Evolutionary conservation across 2,113 vertebrate genomes (phyloP), one percentile per base, ranked within the genome.

Genomic region (Cnemophilus loriae): DNA sequence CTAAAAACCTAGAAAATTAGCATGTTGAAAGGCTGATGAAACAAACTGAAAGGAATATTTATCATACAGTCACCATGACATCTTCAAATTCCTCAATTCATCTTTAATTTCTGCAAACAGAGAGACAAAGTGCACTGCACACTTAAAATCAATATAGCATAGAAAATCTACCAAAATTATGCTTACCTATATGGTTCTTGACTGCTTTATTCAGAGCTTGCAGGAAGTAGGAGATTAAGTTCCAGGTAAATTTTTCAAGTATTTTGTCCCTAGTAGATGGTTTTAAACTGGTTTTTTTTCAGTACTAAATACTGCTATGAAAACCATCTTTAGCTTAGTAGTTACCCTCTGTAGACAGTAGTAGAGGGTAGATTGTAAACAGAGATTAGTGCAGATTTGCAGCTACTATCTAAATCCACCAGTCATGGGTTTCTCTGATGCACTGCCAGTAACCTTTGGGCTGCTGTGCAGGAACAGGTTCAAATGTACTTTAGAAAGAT

Each of bases 311-410:
- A 9, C 18, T 61, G 47, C 26, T 35, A 32, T 46, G 67, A 67
- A 73, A 89, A 49, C 16, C 64, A 33, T 39, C 19, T 65, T 78
- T 73, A 87, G 28, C 30, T 63, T 39, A 8, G 17, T 15, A 37
- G 32, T 33, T 85, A 39, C 42, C 57, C 5, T 57, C 42, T 84
- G 50, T 60, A 63, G 56, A 16, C 39, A 37, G 63, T 73, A 69
- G 59, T 39, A 73, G 59, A 84, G 42, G 57, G 41, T 57, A 74
- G 82, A 93, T 52, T 73, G 82, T 95, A 90, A 95, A 94, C 79
- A 92, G 82, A 96, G 92, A 92, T 95, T 86, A 95, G 73, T 46
- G 44, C 47, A 83, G 92, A 84, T 96, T 96, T 95, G 73, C 92
- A 95, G 92, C 60, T 71, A 28, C 24, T 77, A 22, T 93, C 67